Evolutionary conservation across 2,797 vertebrate genomes (phyloP), one percentile per base, ranked within the genome.

Genomic region (Sebastes ruberrimus): DNA sequence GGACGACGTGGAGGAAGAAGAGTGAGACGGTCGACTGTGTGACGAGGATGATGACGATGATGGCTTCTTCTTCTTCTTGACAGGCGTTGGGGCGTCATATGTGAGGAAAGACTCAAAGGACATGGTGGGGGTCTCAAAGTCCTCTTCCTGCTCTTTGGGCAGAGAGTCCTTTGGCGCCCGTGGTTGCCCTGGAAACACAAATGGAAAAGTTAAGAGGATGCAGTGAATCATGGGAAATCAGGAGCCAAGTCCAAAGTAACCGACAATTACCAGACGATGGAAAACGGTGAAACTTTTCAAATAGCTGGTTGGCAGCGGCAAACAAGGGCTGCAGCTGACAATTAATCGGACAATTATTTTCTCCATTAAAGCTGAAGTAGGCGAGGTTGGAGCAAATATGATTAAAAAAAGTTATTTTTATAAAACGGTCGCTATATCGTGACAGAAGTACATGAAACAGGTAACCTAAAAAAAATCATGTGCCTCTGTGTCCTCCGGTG

Each of bases 21-120:
- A 82, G 75, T 91, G 91, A 63, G 88, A 69, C 1, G 90, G 80
- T 20, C 86, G 92, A 66, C 83, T 71, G 85, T 93, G 93, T 20
- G 92, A 88, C 9, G 91, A 78, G n/a, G 93, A 91, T 1, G 91
- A 83, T 1, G 92, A 83, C 1, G 91, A 74, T 0, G 92, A 42
- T 0, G 72, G 81, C 80, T 95, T 96, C 89, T 96, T 96, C 91
- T 96, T 96, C 92, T 98, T 99, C 93, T 98, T 99, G 89, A 96
- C 96, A 22, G 96, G 94, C 56, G 96, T 95, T 0, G 98, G 98
- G 57, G 97, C 97, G 66, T 99, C 99, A 0, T 99, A 99, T 6
- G 97, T 99, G 79, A 99, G 97, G 82, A 99, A 99, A 0, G 97
- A 99, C 91, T 99, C 99, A 10, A 99, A 99, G 22, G 98, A 99